phyloP scores from a whole-genome alignment of 2,113 vertebrate genomes.

The Tyrannus savana region DNA sequence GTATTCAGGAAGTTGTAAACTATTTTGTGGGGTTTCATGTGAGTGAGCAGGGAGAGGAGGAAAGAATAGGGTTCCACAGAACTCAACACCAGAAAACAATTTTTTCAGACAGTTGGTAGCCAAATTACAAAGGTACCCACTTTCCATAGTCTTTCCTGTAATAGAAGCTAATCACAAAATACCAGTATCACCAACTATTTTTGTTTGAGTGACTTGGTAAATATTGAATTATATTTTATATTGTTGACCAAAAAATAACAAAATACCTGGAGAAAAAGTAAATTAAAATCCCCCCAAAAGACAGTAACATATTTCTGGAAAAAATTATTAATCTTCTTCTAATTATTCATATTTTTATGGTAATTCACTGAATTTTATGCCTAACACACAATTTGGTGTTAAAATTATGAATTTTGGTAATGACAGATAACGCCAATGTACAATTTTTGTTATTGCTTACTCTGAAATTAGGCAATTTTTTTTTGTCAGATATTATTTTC shows the following conservation, averaged over 20 bases:
- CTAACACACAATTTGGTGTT: neutral
- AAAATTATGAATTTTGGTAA: neutral
- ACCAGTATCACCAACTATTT: neutral
- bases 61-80: neutral
- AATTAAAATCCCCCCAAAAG: fast-evolving
- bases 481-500: neutral
- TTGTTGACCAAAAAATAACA: neutral
- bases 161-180: neutral
- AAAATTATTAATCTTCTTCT: neutral
- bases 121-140: neutral
- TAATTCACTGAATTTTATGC: neutral
- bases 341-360: neutral
- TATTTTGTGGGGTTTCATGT: neutral
- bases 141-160: neutral
- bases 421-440: fast-evolving
- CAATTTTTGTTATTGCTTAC: neutral
- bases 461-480: neutral
- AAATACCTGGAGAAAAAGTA: neutral
- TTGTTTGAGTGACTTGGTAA: neutral
- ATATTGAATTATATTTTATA: neutral
- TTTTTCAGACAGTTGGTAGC: neutral
- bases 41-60: neutral
- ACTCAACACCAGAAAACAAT: neutral
- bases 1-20: neutral
- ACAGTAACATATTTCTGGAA: neutral